Base-by-base conservation (phyloP, 2,888 invertebrate species). In the Trissolcus japonicus region DNA sequence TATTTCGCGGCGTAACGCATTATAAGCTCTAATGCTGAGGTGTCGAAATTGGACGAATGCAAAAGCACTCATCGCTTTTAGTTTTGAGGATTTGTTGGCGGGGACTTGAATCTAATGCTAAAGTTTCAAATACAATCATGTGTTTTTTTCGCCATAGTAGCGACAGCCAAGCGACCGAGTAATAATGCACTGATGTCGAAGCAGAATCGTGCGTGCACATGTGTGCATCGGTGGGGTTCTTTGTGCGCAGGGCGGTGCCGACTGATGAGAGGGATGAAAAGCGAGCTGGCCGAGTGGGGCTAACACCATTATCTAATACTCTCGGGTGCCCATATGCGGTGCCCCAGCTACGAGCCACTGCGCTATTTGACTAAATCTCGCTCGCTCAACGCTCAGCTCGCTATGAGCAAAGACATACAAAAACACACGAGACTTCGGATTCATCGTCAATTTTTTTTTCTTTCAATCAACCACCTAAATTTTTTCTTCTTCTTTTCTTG, bases 231-330 rank as follows among this genome's bases (percentile, higher is more conserved):
- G 76, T 80, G 80, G 82, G 82, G 83, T 80, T 82, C 85, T 83
- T 86, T 84, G 84, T 85, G 73, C 80, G 78, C 80, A 80, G 82
- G 82, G 83, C 80, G 81, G 80, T 78, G 74, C 71, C 73, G 79
- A 79, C 66, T 76, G 76, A 79, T 79, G 79, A 78, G 78, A 75
- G 76, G 73, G 73, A 69, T 73, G 75, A 78, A 77, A 79, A 79
- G 79, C 76, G 76, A 68, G 57, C 71, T 63, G 81, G 76, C 79
- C 79, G 79, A 79, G 75, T 74, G 77, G 83, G 81, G 82, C 83
- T 87, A 87, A 87, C 87, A 83, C 86, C 85, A 87, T 88, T 88
- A 87, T 86, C 87, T 85, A 87, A 87, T 87, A 85, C 87, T 84
- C 83, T 82, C 79, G 84, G 84, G 83, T 83, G 85, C 81, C 87